These are phyloP conservation scores for Drosophila cyrtoloma DNA, from an alignment of 2,888 invertebrate genomes.

Conservation along the genomic window DNA sequence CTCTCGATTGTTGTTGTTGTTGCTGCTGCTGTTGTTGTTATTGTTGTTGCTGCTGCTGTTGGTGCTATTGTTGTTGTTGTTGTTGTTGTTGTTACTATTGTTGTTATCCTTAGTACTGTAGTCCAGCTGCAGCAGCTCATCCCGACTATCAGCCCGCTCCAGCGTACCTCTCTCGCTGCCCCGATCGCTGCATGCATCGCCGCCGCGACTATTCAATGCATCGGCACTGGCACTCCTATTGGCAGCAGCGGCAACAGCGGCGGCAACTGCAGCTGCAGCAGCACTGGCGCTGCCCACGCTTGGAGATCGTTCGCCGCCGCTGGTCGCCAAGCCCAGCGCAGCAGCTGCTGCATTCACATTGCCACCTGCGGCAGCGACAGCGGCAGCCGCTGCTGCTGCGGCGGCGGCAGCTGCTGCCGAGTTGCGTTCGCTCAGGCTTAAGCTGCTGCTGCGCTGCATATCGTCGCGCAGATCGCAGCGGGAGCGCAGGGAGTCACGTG, in stretches of 20 bases:
- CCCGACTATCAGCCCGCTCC: conserved; percentile 84
- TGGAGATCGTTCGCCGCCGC: conserved; percentile 84
- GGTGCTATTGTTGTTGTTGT: conserved; percentile 46
- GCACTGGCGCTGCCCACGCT: conserved; percentile 84
- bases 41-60: conserved; percentile 54
- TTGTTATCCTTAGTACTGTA: conserved; percentile 84
- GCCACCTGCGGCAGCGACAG: conserved; percentile 77
- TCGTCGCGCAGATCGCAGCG: conserved; percentile 83
- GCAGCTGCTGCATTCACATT: conserved; percentile 82
- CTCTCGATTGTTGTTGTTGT: conserved; percentile 59
- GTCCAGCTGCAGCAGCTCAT: conserved; percentile 85
- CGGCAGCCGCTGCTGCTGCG: conserved; percentile 81
- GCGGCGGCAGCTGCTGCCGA: conserved; percentile 82
- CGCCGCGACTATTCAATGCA: conserved; percentile 67
- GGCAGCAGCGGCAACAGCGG: conserved; percentile 78
- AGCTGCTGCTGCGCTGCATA: conserved; percentile 84
- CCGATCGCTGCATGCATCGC: conserved; percentile 73
- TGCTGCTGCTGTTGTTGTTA: conserved; percentile 51
- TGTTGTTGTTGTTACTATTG: conserved; percentile 66
- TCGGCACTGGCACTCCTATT: conserved; percentile 81
- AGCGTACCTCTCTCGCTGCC: conserved; percentile 80
- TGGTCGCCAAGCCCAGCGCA: conserved; percentile 78
- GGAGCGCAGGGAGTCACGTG: conserved; percentile 78
- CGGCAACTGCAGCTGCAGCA: conserved; percentile 81
- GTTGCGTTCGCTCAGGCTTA: conserved; percentile 82